phyloP scores from a whole-genome alignment of 2,797 vertebrate species.

The Trichosurus vulpecula region DNA sequence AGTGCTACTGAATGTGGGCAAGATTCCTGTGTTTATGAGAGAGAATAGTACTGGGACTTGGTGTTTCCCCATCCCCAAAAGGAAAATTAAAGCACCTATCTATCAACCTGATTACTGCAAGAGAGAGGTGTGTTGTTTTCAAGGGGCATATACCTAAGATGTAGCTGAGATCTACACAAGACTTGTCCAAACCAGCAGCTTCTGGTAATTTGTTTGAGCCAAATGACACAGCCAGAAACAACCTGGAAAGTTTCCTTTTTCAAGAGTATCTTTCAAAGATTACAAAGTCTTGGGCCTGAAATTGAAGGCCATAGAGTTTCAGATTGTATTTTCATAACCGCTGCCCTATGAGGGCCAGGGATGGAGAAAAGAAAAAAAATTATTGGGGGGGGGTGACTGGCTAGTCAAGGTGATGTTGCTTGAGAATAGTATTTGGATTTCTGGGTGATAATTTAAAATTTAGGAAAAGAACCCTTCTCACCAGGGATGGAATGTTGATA shows the following conservation, averaged over 20 bases:
- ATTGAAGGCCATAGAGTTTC: background rate
- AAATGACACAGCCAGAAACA: background rate
- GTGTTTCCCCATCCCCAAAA: too few species aligned
- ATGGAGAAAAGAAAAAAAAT: background rate
- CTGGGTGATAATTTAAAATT: too few species aligned
- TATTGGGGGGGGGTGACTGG: too few species aligned
- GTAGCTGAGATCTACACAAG: background rate
- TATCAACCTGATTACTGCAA: background rate
- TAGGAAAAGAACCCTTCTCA: too few species aligned
- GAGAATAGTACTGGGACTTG: too few species aligned
- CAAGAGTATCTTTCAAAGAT: background rate
- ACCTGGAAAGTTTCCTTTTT: background rate
- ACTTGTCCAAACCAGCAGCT: background rate
- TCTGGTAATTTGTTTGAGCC: background rate
- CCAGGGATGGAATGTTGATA: too few species aligned
- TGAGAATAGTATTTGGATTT: too few species aligned
- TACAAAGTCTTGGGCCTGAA: background rate
- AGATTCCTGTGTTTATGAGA: background rate
- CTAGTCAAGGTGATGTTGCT: too few species aligned
- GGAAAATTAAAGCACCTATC: too few species aligned
- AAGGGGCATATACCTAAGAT: background rate
- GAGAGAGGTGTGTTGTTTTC: background rate
- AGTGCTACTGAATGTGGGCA: background rate
- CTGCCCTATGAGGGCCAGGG: background rate
- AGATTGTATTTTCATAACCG: background rate